Conservation (phyloP, 2,888 invertebrate genomes). For the Therioaphis trifolii region DNA sequence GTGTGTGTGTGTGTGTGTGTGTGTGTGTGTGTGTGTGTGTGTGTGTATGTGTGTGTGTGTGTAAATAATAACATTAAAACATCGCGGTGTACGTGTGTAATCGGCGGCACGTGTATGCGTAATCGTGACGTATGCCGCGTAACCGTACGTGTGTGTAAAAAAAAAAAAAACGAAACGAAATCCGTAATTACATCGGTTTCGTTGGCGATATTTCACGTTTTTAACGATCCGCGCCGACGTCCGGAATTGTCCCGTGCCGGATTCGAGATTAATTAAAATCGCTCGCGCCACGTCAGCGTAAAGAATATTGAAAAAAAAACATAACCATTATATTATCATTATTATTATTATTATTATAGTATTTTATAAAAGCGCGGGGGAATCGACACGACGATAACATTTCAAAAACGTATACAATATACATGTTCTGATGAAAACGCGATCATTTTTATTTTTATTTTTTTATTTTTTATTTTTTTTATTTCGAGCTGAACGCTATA, state of each 20-base stretch:
- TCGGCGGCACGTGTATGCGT: slow-evolving; percentile 48
- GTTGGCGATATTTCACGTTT: slow-evolving; percentile 41
- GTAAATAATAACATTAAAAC: not conserved
- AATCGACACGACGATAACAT: no score
- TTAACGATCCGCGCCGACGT: slow-evolving; percentile 34
- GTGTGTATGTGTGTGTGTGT: no score
- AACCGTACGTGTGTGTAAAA: slow-evolving; percentile 28
- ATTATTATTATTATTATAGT: no score
- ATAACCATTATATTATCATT: no score
- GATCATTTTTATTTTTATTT: no score
- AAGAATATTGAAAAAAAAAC: not conserved
- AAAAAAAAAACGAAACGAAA: slow-evolving; percentile 1
- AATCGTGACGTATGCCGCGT: slow-evolving; percentile 18
- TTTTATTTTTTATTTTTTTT: no score
- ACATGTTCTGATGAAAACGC: no score
- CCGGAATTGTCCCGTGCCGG: not conserved
- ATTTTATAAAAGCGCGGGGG: no score
- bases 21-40: no score
- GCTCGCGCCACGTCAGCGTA: not conserved
- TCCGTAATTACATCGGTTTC: slow-evolving; percentile 47
- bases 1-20: no score
- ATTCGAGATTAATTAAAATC: slow-evolving; percentile 45
- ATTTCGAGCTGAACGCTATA: no score
- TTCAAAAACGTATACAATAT: no score
- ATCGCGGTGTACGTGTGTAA: not conserved